Conservation (phyloP, 2,888 invertebrate species). For the Xanthia togata region DNA sequence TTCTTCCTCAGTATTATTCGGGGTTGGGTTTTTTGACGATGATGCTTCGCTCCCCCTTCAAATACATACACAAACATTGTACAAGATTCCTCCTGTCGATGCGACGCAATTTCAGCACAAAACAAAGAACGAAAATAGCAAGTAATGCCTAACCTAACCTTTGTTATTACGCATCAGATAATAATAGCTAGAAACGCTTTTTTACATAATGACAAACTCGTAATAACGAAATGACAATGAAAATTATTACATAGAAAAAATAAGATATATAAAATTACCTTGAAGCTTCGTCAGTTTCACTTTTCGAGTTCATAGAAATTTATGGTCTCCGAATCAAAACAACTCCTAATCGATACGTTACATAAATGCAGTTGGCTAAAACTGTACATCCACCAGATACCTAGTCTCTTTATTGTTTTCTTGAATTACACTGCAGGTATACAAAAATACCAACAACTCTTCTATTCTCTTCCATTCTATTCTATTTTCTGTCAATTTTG, state of each 20-base stretch:
- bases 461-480: conserved; percentile 75
- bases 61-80: conserved; percentile 54
- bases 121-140: conserved; percentile 87
- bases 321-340: conserved; percentile 78
- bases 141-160: conserved; percentile 86
- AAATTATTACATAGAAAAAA: conserved; percentile 37
- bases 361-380: conserved; percentile 76
- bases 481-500: conserved; percentile 78
- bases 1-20: conserved; percentile 78
- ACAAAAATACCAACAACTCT: conserved; percentile 82
- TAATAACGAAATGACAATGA: conserved; percentile 30
- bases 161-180: conserved; percentile 73
- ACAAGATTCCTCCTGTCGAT: conserved; percentile 50
- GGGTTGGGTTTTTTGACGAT: conserved; percentile 87
- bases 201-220: conserved; percentile 27
- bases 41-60: conserved; percentile 89
- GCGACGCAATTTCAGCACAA: conserved; percentile 69
- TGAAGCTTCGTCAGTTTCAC: conserved; percentile 90
- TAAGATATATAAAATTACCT: conserved; percentile 80
- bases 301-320: conserved; percentile 90
- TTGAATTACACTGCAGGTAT: conserved; percentile 77
- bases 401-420: conserved; percentile 63
- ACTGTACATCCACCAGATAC: conserved; percentile 74
- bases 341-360: conserved; percentile 76
- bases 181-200: conserved; percentile 24